Conservation (phyloP, 1,140 invertebrate species). For the Neodiprion lecontei region DNA sequence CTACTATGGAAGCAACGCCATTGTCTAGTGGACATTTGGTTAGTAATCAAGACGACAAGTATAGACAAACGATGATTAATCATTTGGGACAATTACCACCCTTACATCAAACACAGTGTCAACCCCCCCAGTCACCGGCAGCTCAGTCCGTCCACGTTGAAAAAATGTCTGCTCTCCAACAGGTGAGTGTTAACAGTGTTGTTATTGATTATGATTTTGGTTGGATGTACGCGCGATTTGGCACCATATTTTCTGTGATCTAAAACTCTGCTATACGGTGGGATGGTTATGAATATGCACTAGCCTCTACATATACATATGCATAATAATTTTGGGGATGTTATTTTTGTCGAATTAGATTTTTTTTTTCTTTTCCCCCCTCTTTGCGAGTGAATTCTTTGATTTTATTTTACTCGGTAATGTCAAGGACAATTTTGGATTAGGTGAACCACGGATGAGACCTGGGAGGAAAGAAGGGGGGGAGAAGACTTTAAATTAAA, state of each 20-base stretch:
- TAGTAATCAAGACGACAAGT: conserved; percentile 51
- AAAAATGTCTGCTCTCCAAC: conserved; percentile 50
- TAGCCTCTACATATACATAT: too few relatives aligned
- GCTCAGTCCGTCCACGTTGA: conserved; percentile 51
- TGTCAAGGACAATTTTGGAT: conserved; percentile 1
- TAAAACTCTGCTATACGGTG: not conserved
- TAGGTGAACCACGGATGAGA: conserved; percentile 7
- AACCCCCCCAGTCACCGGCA: conserved; percentile 46
- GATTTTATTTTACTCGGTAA: not conserved
- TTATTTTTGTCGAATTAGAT: not conserved
- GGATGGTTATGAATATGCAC: too few relatives aligned
- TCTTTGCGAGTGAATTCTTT: not conserved
- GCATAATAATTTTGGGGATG: too few relatives aligned
- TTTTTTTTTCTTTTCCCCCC: too few relatives aligned
- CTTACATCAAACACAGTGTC: conserved; percentile 51
- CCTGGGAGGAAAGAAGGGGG: conserved; percentile 6
- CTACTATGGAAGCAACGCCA: conserved; percentile 42
- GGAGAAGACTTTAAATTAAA: conserved; percentile 3
- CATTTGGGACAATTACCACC: conserved; percentile 44
- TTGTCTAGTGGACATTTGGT: conserved; percentile 31
- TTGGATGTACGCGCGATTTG: not conserved
- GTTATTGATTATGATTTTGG: not conserved
- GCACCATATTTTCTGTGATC: not conserved
- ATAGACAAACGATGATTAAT: conserved; percentile 49
- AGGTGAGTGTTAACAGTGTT: conserved; percentile 38